These are phyloP conservation scores for Callyntrura sp. DNA, from an alignment of 2,888 invertebrate genomes.

Conservation along the genomic window DNA sequence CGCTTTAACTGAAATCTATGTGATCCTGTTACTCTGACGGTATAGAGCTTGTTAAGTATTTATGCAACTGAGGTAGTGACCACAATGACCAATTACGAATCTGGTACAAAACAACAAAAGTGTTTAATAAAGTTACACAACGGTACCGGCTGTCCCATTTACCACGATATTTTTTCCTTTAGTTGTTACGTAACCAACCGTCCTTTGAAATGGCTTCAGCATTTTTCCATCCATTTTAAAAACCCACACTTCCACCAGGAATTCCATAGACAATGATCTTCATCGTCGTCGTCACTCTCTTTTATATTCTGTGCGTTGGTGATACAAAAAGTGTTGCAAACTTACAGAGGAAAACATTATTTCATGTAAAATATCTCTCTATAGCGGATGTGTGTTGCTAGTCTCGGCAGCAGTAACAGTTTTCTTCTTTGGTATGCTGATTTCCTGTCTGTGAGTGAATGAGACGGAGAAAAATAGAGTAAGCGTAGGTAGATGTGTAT, in stretches of 20 bases:
- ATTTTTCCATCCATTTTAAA: neutral
- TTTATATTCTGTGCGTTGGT: neutral
- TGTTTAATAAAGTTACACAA: neutral
- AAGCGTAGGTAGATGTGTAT: slow-evolving; percentile 8
- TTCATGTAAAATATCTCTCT: slow-evolving; percentile 27
- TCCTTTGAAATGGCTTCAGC: too few species aligned
- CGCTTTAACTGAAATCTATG: too few species aligned
- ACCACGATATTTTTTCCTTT: neutral
- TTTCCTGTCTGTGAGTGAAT: slow-evolving; percentile 37
- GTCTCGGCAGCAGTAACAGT: neutral
- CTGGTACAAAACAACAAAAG: neutral
- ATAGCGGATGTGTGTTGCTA: slow-evolving; percentile 29
- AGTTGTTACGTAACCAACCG: neutral
- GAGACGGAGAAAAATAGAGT: slow-evolving; percentile 4
- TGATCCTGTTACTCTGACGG: too few species aligned
- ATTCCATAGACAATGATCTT: neutral
- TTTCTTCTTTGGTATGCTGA: slow-evolving; percentile 33
- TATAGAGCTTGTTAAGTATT: too few species aligned
- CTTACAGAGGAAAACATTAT: neutral
- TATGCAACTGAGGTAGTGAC: neutral
- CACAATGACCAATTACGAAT: slow-evolving; percentile 17
- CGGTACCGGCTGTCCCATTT: neutral
- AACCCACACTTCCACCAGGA: neutral
- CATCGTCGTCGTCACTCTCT: neutral
- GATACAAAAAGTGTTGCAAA: neutral